Percentiles rank a stretch among this genome's conserved stretches.
These are phyloP conservation scores for Calycopis cecrops DNA, from an alignment of 1,140 invertebrate species.

Conservation along the genomic window DNA sequence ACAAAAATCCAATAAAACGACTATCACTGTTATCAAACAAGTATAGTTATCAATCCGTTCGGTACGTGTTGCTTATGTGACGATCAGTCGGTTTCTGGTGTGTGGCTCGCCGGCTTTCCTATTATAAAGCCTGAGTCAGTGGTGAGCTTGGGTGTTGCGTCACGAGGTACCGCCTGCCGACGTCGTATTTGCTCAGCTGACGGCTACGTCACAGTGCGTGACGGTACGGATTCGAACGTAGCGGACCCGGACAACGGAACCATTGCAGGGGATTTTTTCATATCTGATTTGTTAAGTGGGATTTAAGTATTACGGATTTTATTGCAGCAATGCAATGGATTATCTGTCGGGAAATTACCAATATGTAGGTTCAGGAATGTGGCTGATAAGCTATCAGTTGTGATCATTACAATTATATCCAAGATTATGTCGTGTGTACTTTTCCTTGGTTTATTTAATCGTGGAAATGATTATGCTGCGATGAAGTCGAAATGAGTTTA, in stretches of 20 bases:
- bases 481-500: too few relatives aligned
- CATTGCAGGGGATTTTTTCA: neutral
- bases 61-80: constrained; percentile 47
- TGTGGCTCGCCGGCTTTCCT: constrained; percentile 35
- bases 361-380: too few relatives aligned
- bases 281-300: neutral
- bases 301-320: too few relatives aligned
- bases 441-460: too few relatives aligned
- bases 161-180: constrained; percentile 18
- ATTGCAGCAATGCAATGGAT: too few relatives aligned
- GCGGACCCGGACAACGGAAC: constrained; percentile 6
- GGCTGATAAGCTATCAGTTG: too few relatives aligned
- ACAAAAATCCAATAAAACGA: constrained; percentile 8
- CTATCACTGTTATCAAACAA: constrained; percentile 7
- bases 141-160: constrained; percentile 40
- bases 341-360: too few relatives aligned
- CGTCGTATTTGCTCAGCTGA: constrained; percentile 6
- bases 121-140: constrained; percentile 65
- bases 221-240: constrained; percentile 21
- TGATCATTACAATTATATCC: too few relatives aligned
- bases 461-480: too few relatives aligned
- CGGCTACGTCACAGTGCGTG: constrained; percentile 20
- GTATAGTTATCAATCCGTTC: constrained; percentile 24
- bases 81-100: constrained; percentile 47
- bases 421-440: too few relatives aligned